Percentiles rank a stretch among this genome's conserved stretches.
phyloP scores from a whole-genome alignment of 2,113 vertebrate genomes.

The Microcebus ravelobensis region DNA sequence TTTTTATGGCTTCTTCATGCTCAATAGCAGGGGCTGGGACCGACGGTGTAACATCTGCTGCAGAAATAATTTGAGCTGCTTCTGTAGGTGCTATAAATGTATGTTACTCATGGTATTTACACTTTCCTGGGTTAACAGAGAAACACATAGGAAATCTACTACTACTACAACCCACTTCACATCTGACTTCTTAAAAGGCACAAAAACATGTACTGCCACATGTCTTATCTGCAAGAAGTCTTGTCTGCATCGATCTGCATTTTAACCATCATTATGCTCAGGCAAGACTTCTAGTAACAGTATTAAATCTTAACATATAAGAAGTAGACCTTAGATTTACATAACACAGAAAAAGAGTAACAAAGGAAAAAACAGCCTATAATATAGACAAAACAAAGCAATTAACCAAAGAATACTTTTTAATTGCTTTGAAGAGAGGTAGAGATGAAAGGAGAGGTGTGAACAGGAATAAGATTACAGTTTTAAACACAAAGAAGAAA shows the following conservation, averaged over 20 bases:
- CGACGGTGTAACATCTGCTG: conserved; percentile 90
- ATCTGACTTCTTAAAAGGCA: conserved; percentile 8
- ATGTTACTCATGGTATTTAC: conserved; percentile 55
- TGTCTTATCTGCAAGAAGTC: neutral
- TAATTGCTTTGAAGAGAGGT: neutral
- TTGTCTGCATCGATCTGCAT: neutral
- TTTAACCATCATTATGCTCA: neutral
- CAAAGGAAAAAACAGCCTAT: neutral
- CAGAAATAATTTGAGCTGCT: conserved; percentile 95
- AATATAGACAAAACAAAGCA: neutral
- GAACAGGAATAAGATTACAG: conserved; percentile 13
- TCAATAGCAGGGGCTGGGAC: conserved; percentile 91
- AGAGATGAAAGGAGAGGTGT: conserved; percentile 13
- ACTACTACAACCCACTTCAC: neutral
- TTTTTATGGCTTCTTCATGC: conserved; percentile 83
- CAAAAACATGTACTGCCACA: neutral
- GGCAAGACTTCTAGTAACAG: neutral
- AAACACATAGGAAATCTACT: neutral
- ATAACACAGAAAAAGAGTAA: neutral
- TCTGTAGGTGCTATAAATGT: conserved; percentile 90
- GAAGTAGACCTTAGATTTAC: neutral
- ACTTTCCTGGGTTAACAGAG: neutral
- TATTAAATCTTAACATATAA: neutral
- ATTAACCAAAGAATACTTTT: neutral
- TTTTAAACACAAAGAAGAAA: conserved; percentile 34